Base-by-base conservation (phyloP, 2,888 invertebrate genomes). In the Scaptomyza polygonia region DNA sequence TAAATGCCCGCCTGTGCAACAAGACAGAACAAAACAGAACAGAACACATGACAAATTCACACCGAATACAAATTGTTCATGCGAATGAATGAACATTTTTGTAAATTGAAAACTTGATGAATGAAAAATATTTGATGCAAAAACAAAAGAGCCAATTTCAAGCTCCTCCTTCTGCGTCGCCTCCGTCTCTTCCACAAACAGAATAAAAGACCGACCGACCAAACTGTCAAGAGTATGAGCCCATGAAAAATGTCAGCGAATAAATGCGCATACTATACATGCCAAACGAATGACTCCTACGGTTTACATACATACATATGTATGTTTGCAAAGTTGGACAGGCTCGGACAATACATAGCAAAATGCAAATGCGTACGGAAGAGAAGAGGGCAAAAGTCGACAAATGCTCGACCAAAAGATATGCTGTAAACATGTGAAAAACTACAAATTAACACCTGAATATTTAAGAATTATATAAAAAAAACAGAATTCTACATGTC, bases 91-190 rank as follows among this genome's bases (percentile, higher is more conserved):
- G 89, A 79, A 72, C 88, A 83, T 85, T 80, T 81, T 82, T 88
- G 77, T 82, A 89, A 89, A 88, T 88, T 88, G 86, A 89, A 89
- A 89, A 82, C 88, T 88, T 89, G 89, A 89, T 88, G 87, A 88
- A 88, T 88, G 89, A 85, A 88, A 88, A 87, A 89, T 88, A 87
- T 86, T 85, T 88, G 83, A 85, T 85, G 88, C 83, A 71, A 88
- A 85, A 88, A 88, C 88, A 88, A 85, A 85, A 61, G 83, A 76
- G 81, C 88, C 79, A 75, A 78, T 78, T 78, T 57, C 48, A 43
- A 53, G 36, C 48, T 8, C 45, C n/a, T 5, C 4, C 14, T 14
- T 2, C 49, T 9, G 40, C 18, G 25, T 3, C 16, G 3, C 18
- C 16, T 9, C 29, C 45, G 2, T 11, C 29, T 8, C 5, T 14